Percentiles rank a stretch among this genome's conserved stretches.
Conservation (phyloP, 2,113 vertebrate genomes). For the Carassius gibelio region DNA sequence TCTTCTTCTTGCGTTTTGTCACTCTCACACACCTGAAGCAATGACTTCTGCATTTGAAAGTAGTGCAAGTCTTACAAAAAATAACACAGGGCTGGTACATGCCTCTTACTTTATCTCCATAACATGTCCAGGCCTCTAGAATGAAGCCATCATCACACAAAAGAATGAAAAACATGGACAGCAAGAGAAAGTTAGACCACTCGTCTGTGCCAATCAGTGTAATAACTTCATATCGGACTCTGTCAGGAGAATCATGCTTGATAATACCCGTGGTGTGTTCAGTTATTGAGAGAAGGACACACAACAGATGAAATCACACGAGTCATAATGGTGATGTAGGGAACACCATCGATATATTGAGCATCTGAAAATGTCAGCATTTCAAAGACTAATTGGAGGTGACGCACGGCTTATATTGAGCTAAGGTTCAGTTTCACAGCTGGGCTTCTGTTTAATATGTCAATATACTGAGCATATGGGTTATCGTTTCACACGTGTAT, state of each 20-base stretch:
- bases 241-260: conserved; percentile 24
- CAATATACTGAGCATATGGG: background rate
- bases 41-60: background rate
- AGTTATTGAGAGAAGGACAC: background rate
- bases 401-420: background rate
- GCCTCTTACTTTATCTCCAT: conserved; percentile 1
- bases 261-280: conserved; percentile 7
- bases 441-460: background rate
- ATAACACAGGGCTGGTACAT: background rate
- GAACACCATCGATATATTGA: conserved; percentile 31
- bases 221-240: conserved; percentile 9
- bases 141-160: conserved; percentile 22
- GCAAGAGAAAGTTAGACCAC: conserved; percentile 15
- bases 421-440: conserved; percentile 9
- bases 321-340: conserved; percentile 18
- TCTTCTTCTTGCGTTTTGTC: background rate
- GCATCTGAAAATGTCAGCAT: background rate
- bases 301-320: conserved; percentile 8
- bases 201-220: conserved; percentile 31
- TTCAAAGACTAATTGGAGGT: background rate
- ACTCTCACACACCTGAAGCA: background rate
- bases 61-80: background rate
- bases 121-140: conserved; percentile 18
- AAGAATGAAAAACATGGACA: conserved; percentile 19
- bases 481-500: background rate